Base-by-base conservation (phyloP, 2,797 vertebrate species). In the Spinibarbus caldwelli region DNA sequence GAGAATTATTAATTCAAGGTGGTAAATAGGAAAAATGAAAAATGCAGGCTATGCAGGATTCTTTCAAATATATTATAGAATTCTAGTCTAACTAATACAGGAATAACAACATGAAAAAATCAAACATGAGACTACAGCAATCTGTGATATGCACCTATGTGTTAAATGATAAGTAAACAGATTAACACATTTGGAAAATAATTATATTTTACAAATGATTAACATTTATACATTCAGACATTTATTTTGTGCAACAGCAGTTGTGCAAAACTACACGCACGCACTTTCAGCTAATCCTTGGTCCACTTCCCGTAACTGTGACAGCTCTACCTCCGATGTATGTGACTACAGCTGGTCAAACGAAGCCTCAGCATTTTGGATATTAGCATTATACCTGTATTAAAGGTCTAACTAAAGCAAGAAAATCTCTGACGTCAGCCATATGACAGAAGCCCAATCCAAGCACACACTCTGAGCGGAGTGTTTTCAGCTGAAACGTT, bases 391-490 rank as follows among this genome's bases (percentile, higher is more conserved):
- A 83, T 62, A 68, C 73, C 21, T 49, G 23, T 49, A 29, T 29
- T 82, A 72, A 62, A 86, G 36, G 34, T 67, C 31, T 41, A 43
- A 82, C 14, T 77, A 36, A 68, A 82, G 59, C 66, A 81, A 81
- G 79, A 43, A 54, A 67, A 86, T 36, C 38, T 77, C 54, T 79
- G 66, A 64, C 3, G 23, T 45, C 36, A 77, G 47, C 67, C 68
- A 66, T 52, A 85, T 80, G 45, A 83, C 57, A 75, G 29, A 66
- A 26, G 23, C 67, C 72, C 45, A 76, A 52, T 67, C 34, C 72
- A 29, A 49, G 45, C 43, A 66, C 70, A 9, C 43, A 31, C 72
- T 76, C 31, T 38, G 34, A 76, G 72, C 1, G 2, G n/a, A 23
- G n/a, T n/a, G 52, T 67, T 77, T 76, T 52, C 45, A 54, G 29